Evolutionary conservation across 2,113 vertebrate species (phyloP).

Genomic region (Callipepla californica): DNA sequence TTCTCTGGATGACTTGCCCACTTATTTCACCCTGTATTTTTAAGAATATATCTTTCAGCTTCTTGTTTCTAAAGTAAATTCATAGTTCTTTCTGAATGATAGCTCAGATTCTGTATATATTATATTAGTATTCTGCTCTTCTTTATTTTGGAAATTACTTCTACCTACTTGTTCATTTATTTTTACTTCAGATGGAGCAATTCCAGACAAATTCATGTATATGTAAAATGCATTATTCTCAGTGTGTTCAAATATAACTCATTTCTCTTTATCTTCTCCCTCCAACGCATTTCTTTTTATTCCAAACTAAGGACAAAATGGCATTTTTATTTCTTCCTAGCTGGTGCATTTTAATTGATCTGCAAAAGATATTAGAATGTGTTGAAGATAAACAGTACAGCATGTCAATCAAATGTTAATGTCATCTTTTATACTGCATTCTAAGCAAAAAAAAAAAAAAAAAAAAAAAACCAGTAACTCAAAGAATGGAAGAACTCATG

Average conservation of each 20-base stretch:
- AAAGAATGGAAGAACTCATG: not conserved
- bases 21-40: not conserved
- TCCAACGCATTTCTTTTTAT: conserved; percentile 1
- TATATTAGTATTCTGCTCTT: not conserved
- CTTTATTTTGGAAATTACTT: not conserved
- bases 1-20: not conserved
- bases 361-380: not conserved
- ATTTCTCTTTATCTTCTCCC: not conserved
- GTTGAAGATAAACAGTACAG: not conserved
- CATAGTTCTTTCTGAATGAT: not conserved
- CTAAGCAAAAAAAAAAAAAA: not conserved
- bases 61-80: not conserved
- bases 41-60: not conserved
- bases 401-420: not conserved
- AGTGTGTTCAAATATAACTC: not conserved
- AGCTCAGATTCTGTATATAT: not conserved
- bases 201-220: not conserved
- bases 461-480: not conserved
- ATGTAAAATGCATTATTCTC: not conserved
- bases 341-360: not conserved
- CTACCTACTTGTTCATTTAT: not conserved
- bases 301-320: not conserved
- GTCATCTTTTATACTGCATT: not conserved
- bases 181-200: not conserved
- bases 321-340: not conserved